These are phyloP conservation scores for Sphyrna mokarran DNA, from an alignment of 2,113 vertebrate genomes.

Conservation along the genomic window DNA sequence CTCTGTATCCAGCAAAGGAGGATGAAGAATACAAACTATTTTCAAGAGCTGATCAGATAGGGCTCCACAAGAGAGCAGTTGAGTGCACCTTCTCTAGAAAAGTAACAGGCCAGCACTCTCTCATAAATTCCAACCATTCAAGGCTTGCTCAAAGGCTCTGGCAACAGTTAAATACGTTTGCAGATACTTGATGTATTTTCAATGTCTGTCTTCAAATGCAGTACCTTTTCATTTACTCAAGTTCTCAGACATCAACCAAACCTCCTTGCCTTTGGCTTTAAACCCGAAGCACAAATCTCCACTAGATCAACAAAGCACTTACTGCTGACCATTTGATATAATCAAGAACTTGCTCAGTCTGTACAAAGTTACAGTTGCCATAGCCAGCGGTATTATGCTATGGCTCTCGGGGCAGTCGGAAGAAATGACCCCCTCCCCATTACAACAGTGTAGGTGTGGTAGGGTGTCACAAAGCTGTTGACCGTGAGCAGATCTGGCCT, in stretches of 20 bases:
- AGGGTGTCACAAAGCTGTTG: neutral
- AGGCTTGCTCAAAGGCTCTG: neutral
- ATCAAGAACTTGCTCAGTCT: neutral
- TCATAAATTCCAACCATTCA: conserved; percentile 13
- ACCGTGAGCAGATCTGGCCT: neutral
- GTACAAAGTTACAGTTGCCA: neutral
- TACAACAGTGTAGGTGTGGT: neutral
- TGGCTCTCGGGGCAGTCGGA: neutral
- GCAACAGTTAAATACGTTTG: conserved; percentile 23
- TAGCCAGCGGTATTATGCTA: neutral
- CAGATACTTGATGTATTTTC: neutral
- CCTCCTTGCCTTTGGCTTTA: neutral
- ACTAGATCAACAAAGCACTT: neutral
- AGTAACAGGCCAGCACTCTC: neutral
- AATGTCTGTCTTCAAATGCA: neutral
- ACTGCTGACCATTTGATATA: neutral
- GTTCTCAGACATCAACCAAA: neutral
- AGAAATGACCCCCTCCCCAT: neutral
- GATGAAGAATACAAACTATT: neutral
- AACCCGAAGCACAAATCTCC: neutral
- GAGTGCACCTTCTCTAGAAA: neutral
- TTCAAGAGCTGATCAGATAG: neutral
- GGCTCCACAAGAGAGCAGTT: neutral
- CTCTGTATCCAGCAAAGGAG: neutral
- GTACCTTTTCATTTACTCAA: neutral